These are phyloP conservation scores for Eristalinus sepulchralis DNA, from an alignment of 2,888 invertebrate species.

Conservation along the genomic window DNA sequence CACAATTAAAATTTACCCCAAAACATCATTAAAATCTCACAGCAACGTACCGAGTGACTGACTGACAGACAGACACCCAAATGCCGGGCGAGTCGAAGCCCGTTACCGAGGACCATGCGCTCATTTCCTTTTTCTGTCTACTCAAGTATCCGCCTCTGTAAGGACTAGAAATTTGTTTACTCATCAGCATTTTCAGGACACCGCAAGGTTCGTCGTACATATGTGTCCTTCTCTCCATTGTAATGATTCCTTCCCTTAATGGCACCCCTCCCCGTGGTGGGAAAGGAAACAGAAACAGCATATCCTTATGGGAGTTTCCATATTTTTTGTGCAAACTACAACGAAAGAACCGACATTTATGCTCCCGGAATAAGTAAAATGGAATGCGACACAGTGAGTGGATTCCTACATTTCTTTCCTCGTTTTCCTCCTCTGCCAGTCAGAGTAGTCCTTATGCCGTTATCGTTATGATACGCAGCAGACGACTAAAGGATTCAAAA, in stretches of 20 bases:
- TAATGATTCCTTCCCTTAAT: slow-evolving; percentile 21
- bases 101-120: background rate
- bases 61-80: background rate
- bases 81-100: background rate
- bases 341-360: slow-evolving; percentile 59
- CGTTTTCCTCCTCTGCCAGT: too few species aligned
- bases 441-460: background rate
- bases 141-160: slow-evolving; percentile 9
- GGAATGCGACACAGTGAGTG: slow-evolving; percentile 44
- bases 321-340: slow-evolving; percentile 39
- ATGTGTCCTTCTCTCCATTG: slow-evolving; percentile 22
- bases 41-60: slow-evolving; percentile 13
- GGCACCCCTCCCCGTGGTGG: background rate
- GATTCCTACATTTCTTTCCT: slow-evolving; percentile 2
- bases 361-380: slow-evolving; percentile 66
- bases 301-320: slow-evolving; percentile 48
- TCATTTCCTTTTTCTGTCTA: slow-evolving; percentile 31
- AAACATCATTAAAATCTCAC: slow-evolving; percentile 29
- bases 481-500: background rate
- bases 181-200: slow-evolving; percentile 55
- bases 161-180: slow-evolving; percentile 60
- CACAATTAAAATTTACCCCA: slow-evolving; percentile 48
- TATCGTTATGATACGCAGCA: slow-evolving; percentile 20
- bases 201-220: background rate
- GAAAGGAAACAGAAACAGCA: background rate